phyloP scores from a whole-genome alignment of 2,113 vertebrate species.

The Nycticorax nycticorax region DNA sequence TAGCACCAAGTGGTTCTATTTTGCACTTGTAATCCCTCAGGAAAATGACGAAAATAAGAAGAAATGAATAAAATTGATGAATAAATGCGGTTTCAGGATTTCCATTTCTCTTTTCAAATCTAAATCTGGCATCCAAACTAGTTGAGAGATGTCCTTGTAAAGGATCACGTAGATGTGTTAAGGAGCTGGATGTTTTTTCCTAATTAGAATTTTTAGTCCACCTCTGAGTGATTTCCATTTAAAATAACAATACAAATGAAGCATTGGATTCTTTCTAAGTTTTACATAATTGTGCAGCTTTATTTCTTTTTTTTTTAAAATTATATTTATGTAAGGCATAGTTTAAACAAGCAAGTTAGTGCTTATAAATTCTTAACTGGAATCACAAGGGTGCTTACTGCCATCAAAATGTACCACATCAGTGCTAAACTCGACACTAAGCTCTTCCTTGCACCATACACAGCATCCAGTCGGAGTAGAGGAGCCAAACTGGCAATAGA shows the following conservation, averaged over 20 bases:
- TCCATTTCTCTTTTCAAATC: not conserved
- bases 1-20: not conserved
- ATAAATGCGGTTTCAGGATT: not conserved
- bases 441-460: not conserved
- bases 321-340: conserved; percentile 56
- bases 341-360: conserved; percentile 41
- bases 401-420: not conserved
- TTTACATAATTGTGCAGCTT: conserved; percentile 38
- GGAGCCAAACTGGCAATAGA: not conserved
- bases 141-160: not conserved
- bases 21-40: not conserved
- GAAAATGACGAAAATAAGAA: not conserved
- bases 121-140: not conserved
- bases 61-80: not conserved
- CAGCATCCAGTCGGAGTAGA: not conserved
- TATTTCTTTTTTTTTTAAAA: not conserved
- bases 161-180: not conserved
- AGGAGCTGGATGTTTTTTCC: not conserved
- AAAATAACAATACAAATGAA: conserved; percentile 35
- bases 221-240: conserved; percentile 8
- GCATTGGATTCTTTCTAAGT: not conserved
- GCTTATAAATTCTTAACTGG: conserved; percentile 8
- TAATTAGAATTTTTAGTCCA: conserved; percentile 18
- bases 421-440: not conserved
- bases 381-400: not conserved